Percentiles rank a stretch among this genome's conserved stretches.
These are phyloP conservation scores for Isichthys henryi DNA, from an alignment of 2,113 vertebrate species.

Conservation along the genomic window DNA sequence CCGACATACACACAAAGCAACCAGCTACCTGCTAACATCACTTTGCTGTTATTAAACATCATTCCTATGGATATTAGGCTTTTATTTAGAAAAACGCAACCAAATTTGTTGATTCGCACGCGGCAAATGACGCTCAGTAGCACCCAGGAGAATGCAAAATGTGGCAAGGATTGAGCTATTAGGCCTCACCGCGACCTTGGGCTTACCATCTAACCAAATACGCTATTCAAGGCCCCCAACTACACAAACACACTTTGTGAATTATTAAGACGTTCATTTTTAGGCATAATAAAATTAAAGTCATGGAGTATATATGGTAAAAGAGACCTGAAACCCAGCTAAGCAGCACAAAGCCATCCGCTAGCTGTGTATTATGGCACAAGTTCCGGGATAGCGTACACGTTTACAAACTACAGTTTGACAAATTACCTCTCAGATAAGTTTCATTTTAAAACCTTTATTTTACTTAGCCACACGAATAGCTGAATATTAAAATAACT, in stretches of 20 bases:
- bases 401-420: not conserved
- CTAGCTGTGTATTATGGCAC: not conserved
- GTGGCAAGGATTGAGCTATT: not conserved
- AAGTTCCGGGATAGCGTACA: not conserved
- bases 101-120: not conserved
- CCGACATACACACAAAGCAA: not conserved
- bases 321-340: not conserved
- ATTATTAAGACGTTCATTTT: not conserved
- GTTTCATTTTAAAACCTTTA: not conserved
- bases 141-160: not conserved
- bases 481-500: not conserved
- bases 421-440: not conserved
- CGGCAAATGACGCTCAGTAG: not conserved
- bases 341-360: not conserved
- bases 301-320: not conserved
- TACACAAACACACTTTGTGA: not conserved
- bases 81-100: not conserved
- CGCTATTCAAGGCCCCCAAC: not conserved
- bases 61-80: not conserved
- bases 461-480: not conserved
- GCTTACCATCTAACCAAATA: slow-evolving; percentile 9
- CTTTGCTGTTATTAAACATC: not conserved
- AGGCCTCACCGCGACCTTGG: slow-evolving; percentile 41
- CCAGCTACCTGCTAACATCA: not conserved
- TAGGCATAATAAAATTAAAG: not conserved